Percentiles rank a stretch among this genome's conserved stretches.
Evolutionary conservation across 1,140 invertebrate species (phyloP).

Genomic region (Megathymus violae): DNA sequence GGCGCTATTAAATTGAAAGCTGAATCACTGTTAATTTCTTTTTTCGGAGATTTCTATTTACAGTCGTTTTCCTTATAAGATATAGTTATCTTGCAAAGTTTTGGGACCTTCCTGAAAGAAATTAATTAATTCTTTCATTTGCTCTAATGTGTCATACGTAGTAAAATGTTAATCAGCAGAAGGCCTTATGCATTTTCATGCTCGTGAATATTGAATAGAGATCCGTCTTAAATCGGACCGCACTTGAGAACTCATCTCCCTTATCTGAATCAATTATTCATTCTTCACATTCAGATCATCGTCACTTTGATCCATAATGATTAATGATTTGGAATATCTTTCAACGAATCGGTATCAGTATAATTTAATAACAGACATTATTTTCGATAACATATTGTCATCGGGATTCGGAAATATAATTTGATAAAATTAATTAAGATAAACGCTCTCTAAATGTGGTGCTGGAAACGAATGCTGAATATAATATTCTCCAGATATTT

Average conservation of each 20-base stretch:
- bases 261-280: background rate
- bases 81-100: too few species aligned
- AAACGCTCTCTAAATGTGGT: too few species aligned
- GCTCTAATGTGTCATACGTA: background rate
- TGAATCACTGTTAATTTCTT: too few species aligned
- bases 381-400: background rate
- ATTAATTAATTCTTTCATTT: background rate
- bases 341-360: background rate
- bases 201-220: conserved; percentile 21
- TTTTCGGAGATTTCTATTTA: too few species aligned
- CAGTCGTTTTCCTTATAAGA: too few species aligned
- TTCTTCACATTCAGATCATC: background rate
- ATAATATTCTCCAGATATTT: too few species aligned
- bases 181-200: conserved; percentile 16
- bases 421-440: too few species aligned
- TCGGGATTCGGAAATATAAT: too few species aligned
- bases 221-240: conserved; percentile 16
- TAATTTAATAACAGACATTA: background rate
- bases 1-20: too few species aligned
- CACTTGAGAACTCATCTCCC: background rate
- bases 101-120: too few species aligned
- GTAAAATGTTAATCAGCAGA: conserved; percentile 5
- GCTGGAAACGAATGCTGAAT: too few species aligned
- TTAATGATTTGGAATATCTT: background rate
- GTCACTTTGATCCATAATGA: background rate